Evolutionary conservation across 2,888 invertebrate species (phyloP).

Genomic region (Pyrocoelia pectoralis): DNA sequence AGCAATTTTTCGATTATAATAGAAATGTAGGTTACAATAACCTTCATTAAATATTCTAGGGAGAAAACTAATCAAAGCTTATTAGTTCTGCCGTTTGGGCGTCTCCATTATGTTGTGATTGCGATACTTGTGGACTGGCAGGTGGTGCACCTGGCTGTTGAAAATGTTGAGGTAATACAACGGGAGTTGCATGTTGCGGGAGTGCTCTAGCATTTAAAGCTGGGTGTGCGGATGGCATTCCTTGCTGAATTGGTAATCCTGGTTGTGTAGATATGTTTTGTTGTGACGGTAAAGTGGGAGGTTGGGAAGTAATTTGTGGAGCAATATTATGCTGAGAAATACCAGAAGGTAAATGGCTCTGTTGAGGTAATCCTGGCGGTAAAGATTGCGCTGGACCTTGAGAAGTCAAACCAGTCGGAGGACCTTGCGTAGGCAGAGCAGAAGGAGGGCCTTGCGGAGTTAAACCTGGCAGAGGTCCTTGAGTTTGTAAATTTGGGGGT

Average conservation of each 20-base stretch:
- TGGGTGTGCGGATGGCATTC: conserved; percentile 17
- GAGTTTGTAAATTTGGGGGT: conserved; percentile 30
- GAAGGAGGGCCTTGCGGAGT: conserved; percentile 46
- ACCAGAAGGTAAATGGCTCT: conserved; percentile 28
- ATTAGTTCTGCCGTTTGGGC: conserved; percentile 80
- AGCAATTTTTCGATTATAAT: too few species aligned
- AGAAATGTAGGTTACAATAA: too few species aligned
- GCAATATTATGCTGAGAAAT: conserved; percentile 28
- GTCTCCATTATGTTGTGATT: conserved; percentile 55
- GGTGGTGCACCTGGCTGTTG: conserved; percentile 47
- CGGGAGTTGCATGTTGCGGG: conserved; percentile 22
- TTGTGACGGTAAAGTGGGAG: conserved; percentile 4
- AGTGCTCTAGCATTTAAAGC: conserved; percentile 10
- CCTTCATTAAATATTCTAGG: too few species aligned
- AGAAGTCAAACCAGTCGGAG: conserved; percentile 29
- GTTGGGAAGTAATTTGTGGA: conserved; percentile 21
- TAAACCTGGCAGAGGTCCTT: conserved; percentile 40
- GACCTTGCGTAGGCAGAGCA: conserved; percentile 38
- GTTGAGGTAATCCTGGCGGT: conserved; percentile 39
- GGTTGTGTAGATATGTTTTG: conserved; percentile 26
- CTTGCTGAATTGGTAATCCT: conserved; percentile 40
- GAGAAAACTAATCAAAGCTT: conserved; percentile 82
- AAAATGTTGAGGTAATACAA: conserved; percentile 26
- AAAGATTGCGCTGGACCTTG: conserved; percentile 38
- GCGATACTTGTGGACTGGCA: conserved; percentile 43